Conservation (phyloP, 2,888 invertebrate species). For the Hydropsyche betteni region DNA sequence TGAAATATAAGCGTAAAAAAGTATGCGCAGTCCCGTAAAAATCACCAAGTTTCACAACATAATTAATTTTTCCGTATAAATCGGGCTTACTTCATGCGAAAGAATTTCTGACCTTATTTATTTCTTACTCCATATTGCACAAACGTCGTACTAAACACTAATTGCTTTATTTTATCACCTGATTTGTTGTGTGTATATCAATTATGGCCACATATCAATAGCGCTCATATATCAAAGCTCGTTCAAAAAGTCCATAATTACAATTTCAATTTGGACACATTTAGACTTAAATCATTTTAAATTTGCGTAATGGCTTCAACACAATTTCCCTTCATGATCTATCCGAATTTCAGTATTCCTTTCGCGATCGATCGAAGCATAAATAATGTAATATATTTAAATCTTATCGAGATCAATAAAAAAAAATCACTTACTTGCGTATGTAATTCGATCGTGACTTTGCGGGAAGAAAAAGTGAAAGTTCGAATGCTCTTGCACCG, state of each 20-base stretch:
- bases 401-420: too few species aligned
- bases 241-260: neutral
- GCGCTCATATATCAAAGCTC: neutral
- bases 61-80: constrained; percentile 20
- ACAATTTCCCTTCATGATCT: too few species aligned
- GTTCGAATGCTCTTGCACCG: neutral
- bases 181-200: constrained; percentile 6
- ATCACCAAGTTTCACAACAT: neutral
- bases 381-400: too few species aligned
- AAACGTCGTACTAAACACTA: neutral
- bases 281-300: too few species aligned
- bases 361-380: too few species aligned
- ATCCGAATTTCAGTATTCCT: too few species aligned
- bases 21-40: too few species aligned
- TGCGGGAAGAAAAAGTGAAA: constrained; percentile 29
- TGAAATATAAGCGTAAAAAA: too few species aligned
- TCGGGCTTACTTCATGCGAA: constrained; percentile 17
- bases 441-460: constrained; percentile 30
- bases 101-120: constrained; percentile 14
- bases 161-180: constrained; percentile 25
- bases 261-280: too few species aligned
- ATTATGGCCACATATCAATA: neutral
- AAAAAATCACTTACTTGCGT: neutral
- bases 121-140: constrained; percentile 9
- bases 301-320: too few species aligned